Evolutionary conservation across 2,113 vertebrate genomes (phyloP).

Genomic region (Dromaius novaehollandiae): DNA sequence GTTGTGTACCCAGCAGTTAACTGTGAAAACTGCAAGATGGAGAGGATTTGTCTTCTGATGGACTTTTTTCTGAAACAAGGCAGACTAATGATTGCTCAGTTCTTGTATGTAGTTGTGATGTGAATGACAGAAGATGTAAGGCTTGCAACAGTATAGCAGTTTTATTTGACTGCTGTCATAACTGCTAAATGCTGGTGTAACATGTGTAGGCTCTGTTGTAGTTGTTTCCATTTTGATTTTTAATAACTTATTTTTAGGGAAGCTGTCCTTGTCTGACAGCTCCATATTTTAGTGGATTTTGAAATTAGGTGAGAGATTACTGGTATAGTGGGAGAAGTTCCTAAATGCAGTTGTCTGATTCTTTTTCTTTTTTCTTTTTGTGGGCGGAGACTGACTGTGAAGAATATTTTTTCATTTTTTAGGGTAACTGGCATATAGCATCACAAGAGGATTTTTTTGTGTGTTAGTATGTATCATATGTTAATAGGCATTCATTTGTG

Average conservation of each 20-base stretch:
- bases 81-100: neutral
- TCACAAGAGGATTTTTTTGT: neutral
- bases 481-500: neutral
- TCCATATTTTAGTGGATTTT: neutral
- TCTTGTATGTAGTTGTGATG: neutral
- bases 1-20: neutral
- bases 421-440: neutral
- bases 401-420: neutral
- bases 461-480: neutral
- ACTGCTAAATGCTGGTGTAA: slow-evolving; percentile 31
- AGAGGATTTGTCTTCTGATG: neutral
- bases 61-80: neutral
- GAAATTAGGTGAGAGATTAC: neutral
- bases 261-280: slow-evolving; percentile 26
- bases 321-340: neutral
- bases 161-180: slow-evolving; percentile 42
- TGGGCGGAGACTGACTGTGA: neutral
- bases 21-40: neutral
- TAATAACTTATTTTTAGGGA: slow-evolving; percentile 33
- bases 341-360: neutral
- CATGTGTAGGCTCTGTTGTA: slow-evolving; percentile 35
- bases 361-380: neutral
- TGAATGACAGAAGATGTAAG: neutral
- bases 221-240: slow-evolving; percentile 36
- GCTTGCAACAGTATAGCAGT: neutral